Percentiles rank a stretch among this genome's conserved stretches.
Evolutionary conservation across 2,797 vertebrate species (phyloP).

Genomic region (Salmo trutta): DNA sequence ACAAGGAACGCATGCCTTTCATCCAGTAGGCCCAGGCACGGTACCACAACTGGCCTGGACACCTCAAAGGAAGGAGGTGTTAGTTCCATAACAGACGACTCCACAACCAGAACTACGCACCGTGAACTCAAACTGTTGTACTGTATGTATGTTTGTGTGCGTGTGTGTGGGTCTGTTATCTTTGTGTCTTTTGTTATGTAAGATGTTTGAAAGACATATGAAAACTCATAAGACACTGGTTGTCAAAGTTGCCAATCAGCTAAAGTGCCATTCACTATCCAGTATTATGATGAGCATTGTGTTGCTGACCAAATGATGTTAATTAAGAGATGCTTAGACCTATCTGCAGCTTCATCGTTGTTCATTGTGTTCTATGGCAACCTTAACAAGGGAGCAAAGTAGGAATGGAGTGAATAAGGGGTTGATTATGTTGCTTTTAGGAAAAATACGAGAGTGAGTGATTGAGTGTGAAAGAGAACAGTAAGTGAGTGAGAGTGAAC

Average conservation of each 20-base stretch:
- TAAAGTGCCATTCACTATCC: constrained; percentile 82
- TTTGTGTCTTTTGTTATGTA: constrained; percentile 81
- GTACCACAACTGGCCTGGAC: constrained; percentile 8
- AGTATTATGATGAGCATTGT: constrained; percentile 75
- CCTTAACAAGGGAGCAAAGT: not conserved
- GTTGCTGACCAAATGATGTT: constrained; percentile 38
- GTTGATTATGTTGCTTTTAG: constrained; percentile 8
- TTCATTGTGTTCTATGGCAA: constrained; percentile 11
- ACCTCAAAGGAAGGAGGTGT: constrained; percentile 41
- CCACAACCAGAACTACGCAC: constrained; percentile 71
- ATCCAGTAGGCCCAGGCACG: constrained; percentile 83
- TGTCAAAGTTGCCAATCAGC: constrained; percentile 46
- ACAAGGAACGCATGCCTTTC: constrained; percentile 97
- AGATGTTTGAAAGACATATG: constrained; percentile 62
- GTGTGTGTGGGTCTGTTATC: constrained; percentile 61
- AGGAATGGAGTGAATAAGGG: not conserved
- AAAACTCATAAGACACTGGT: constrained; percentile 34
- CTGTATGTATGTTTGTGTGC: constrained; percentile 74
- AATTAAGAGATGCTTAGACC: constrained; percentile 37
- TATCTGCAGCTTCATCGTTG: constrained; percentile 28
- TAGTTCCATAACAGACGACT: constrained; percentile 38
- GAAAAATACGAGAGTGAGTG: not conserved
- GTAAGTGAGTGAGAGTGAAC: constrained; percentile 5
- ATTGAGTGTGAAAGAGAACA: not conserved
- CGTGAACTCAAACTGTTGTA: constrained; percentile 82